Percentiles rank a stretch among this genome's conserved stretches.
Evolutionary conservation across 2,797 vertebrate genomes (phyloP).

Genomic region (Falco peregrinus): DNA sequence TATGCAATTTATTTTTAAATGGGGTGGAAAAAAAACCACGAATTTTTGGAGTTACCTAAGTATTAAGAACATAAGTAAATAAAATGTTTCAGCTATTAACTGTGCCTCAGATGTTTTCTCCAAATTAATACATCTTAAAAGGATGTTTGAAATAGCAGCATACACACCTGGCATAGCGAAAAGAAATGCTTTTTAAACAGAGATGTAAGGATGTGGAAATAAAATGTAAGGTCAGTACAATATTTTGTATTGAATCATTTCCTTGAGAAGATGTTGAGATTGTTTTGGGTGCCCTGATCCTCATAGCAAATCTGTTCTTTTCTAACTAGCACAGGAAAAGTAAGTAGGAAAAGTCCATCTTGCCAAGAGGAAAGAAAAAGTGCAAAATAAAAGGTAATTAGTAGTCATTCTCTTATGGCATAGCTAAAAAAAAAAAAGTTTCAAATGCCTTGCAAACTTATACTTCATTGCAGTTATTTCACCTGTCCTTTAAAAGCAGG

Average conservation of each 20-base stretch:
- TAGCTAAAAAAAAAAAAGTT: neutral
- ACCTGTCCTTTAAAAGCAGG: neutral
- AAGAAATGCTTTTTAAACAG: neutral
- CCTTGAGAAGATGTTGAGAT: neutral
- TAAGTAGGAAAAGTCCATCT: neutral
- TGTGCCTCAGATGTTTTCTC: neutral
- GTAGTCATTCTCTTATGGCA: neutral
- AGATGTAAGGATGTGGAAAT: neutral
- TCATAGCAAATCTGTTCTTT: neutral
- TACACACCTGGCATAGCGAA: neutral
- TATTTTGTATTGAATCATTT: neutral
- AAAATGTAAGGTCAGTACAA: neutral
- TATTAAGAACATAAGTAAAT: neutral
- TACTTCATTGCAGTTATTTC: neutral
- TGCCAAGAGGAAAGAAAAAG: neutral
- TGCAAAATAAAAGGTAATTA: neutral
- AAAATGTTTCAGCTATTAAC: neutral
- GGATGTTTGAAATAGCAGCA: neutral
- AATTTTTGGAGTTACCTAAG: neutral
- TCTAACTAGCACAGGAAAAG: neutral
- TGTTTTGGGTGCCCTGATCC: neutral
- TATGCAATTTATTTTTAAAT: conserved; percentile 13
- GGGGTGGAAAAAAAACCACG: neutral
- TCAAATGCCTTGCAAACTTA: neutral
- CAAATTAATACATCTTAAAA: conserved; percentile 14